Evolutionary conservation across 1,140 invertebrate species (phyloP), one percentile per base, ranked within the genome.

Genomic region (Drosophila teissieri): DNA sequence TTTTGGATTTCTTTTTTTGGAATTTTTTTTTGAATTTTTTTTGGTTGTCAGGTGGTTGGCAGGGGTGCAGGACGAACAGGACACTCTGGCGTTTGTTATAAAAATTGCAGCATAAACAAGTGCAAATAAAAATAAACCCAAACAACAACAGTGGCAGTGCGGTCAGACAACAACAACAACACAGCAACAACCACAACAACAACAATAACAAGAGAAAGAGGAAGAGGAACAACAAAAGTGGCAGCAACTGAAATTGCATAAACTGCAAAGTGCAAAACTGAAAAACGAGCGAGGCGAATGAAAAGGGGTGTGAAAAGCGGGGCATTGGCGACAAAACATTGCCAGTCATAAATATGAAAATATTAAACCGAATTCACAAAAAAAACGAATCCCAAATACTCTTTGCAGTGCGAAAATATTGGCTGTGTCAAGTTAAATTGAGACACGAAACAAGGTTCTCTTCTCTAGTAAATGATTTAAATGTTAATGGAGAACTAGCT

Each of bases 71-170:
- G 11, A 19, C 17, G 14, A 19, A 19, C 17, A 19, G 52, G 44
- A 75, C 37, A 52, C 46, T 54, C 19, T 67, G 73, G 53, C 72
- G 73, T 76, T 75, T 76, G 65, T 75, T 75, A 76, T 76, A 76
- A 76, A 75, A 76, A 76, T 75, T 76, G 73, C 73, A 76, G 72
- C 61, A 76, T 76, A 76, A 76, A 76, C 73, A 76, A 76, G 73
- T 67, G 61, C 72, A 76, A 76, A 76, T 76, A 76, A 76, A 70
- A 76, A 75, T 56, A 65, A 70, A 48, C 22, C 63, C 36, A 46
- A 73, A 53, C 39, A 74, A 56, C 45, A 74, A 74, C 60, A 75
- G 40, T 65, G 34, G 52, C 73, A 57, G 39, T 75, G 73, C 72
- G 73, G 73, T 75, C 60, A 51, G 53, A 39, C 72, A 67, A 67